Evolutionary conservation across 1,140 invertebrate genomes (phyloP), one percentile per base, ranked within the genome.

Genomic region (Monochamus saltuarius): DNA sequence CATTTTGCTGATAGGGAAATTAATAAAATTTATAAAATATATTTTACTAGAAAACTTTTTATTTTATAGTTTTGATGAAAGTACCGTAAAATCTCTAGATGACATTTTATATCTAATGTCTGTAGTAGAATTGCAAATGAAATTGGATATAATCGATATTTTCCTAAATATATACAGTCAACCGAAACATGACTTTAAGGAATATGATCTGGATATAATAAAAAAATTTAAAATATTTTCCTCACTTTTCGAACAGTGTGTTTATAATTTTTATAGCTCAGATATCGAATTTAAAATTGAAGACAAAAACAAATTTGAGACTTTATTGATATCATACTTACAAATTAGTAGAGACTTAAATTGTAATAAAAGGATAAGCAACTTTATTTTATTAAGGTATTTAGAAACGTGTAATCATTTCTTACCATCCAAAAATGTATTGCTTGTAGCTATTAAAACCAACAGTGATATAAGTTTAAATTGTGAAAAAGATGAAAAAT

Each of bases 11-110:
- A 43, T 73, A 34, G 45, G 64, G 37, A 68, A 67, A 16, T 40
- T 72, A 16, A 65, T 72, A 13, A 71, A 71, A 58, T 62, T 73
- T 56, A 11, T 76, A 8, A 50, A 62, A 40, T 57, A 59, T 43
- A 69, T 67, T 57, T 45, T 72, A 34, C n/a, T 46, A 9, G 59
- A 73, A 56, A 69, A 63, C 55, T 58, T 73, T 11, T 56, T 40
- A 52, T 67, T 68, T 55, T 56, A 55, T 55, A 51, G 59, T 46
- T 59, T 71, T 36, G 59, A 69, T 40, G 22, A 59, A 1, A 36
- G 16, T 10, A 64, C 51, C 3, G 45, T 54, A 29, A 45, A 22
- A 40, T 59, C 61, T 58, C 56, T 74, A 8, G 56, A 74, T 22
- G 56, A 65, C 64, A 58, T 72, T 7, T 36, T 72, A 16, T 69